phyloP scores from a whole-genome alignment of 1,140 invertebrate species.

The Saxidomus purpurata region DNA sequence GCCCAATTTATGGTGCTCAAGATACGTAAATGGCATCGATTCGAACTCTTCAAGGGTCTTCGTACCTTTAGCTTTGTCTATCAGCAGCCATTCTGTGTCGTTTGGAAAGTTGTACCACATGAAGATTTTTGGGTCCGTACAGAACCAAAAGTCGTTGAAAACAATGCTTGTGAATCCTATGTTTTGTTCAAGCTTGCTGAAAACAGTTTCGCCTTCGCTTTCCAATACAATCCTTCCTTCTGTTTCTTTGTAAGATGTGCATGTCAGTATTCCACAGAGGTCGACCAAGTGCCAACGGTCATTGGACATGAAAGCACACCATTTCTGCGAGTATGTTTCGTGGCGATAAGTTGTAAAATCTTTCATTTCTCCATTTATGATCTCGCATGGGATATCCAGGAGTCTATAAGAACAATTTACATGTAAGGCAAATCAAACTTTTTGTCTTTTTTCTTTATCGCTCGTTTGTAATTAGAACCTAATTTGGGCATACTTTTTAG shows the following conservation, averaged over 20 bases:
- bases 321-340: not conserved
- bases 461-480: no score
- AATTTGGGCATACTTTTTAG: no score
- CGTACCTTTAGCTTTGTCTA: not conserved
- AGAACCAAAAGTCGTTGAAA: conserved; percentile 2
- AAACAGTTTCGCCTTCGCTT: not conserved
- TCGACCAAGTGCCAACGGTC: not conserved
- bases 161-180: not conserved
- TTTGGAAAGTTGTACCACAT: not conserved
- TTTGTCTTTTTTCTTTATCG: no score
- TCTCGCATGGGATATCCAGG: no score
- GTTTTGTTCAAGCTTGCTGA: no score
- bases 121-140: not conserved
- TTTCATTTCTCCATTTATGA: no score
- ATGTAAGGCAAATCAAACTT: no score
- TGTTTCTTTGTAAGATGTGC: not conserved
- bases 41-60: not conserved
- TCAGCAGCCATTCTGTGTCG: not conserved
- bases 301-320: not conserved
- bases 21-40: not conserved
- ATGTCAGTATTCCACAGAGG: not conserved
- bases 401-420: no score
- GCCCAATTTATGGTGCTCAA: not conserved
- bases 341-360: no score
- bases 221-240: not conserved